These are phyloP conservation scores for Hafferia zeledoni DNA, from an alignment of 2,797 vertebrate species.

Conservation along the genomic window DNA sequence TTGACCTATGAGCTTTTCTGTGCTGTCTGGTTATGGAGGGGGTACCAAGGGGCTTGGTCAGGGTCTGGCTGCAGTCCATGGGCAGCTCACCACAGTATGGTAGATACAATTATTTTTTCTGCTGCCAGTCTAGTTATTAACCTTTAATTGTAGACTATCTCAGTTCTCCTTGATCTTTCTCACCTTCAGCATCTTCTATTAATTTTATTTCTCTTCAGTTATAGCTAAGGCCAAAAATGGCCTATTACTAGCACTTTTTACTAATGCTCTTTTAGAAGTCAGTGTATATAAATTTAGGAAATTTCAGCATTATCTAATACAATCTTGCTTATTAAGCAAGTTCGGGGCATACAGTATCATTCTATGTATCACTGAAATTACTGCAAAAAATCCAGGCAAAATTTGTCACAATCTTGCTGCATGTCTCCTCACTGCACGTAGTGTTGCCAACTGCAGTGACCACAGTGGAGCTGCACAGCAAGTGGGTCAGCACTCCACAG, in stretches of 20 bases:
- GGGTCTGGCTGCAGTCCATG: neutral
- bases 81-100: neutral
- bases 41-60: neutral
- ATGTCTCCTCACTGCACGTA: neutral
- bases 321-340: neutral
- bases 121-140: neutral
- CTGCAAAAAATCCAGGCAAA: neutral
- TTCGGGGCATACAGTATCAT: neutral
- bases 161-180: neutral
- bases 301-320: neutral
- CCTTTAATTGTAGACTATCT: neutral
- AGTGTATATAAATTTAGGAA: neutral
- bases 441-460: neutral
- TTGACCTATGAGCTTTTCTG: neutral
- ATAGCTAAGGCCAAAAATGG: neutral
- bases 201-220: neutral
- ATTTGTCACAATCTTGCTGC: neutral
- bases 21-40: neutral
- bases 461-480: neutral
- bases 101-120: neutral
- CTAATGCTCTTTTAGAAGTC: neutral
- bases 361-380: neutral
- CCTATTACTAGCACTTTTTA: neutral
- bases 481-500: neutral
- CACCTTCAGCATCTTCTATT: neutral